Base-by-base conservation (phyloP, 2,113 vertebrate genomes). In the Chionomys nivalis region DNA sequence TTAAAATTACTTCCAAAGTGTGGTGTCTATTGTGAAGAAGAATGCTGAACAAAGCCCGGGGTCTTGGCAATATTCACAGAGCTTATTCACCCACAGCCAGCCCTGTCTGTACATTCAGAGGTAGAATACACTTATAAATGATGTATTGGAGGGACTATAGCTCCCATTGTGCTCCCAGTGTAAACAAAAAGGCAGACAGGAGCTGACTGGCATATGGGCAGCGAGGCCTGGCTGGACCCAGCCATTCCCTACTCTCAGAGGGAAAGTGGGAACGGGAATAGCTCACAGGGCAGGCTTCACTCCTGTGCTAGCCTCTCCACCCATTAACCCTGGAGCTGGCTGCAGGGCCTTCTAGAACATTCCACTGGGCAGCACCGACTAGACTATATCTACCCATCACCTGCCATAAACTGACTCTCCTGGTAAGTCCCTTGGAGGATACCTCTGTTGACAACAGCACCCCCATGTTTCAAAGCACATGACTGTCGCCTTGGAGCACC, bases 1-100 rank as follows among this genome's bases (percentile, higher is more conserved):
- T 99, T 99, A 99, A 99, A 99, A 99, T 99, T 98, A 99, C 99
- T 99, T 99, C 99, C 99, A 99, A 99, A 99, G 99, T 99, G 99
- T 99, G 99, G 99, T 99, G 98, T 99, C 99, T 98, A 99, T 99
- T 99, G 99, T 99, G 99, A 98, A 97, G 99, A 99, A 99, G 99
- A 99, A 99, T 98, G 98, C 98, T 98, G 99, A 99, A 99, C 99
- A 99, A 99, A 99, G 99, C 99, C 98, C 98, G 98, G 99, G 99
- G 99, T 99, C 99, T 99, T 99, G 99, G 98, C 99, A 99, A 99
- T 99, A 99, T 99, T 99, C 99, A 99, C 99, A 98, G 98, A 99
- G 99, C 99, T 99, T 98, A 99, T 99, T 99, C 99, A 99, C 98
- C 99, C 98, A 98, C 98, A 98, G 98, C 98, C 99, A 98, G 98